Percentiles rank a stretch among this genome's conserved stretches.
phyloP scores from a whole-genome alignment of 2,888 invertebrate genomes.

The Melanostoma scalare region DNA sequence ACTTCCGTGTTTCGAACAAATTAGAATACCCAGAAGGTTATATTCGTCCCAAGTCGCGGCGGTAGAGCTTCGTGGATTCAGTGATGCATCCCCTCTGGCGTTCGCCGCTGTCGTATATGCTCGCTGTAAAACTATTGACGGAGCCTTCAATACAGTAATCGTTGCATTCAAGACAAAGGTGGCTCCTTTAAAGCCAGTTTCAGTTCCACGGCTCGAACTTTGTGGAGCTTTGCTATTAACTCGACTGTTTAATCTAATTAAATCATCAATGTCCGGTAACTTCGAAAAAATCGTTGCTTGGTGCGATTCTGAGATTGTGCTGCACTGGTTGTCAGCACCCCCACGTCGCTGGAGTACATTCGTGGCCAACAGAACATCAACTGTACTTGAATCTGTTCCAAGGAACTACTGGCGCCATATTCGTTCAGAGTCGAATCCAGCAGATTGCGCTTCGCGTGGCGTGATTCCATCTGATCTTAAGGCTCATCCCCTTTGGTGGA shows the following conservation, averaged over 20 bases:
- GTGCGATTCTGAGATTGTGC: background rate
- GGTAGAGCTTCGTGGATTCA: conserved; percentile 22
- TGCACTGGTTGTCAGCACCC: conserved; percentile 74
- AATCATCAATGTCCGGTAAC: conserved; percentile 4
- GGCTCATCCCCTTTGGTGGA: conserved; percentile 64
- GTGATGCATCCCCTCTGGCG: conserved; percentile 23
- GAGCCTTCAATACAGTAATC: background rate
- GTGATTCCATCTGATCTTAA: conserved; percentile 42
- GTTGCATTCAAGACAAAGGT: conserved; percentile 6
- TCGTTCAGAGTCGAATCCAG: conserved; percentile 59
- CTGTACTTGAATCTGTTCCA: conserved; percentile 55
- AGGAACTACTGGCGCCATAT: conserved; percentile 71
- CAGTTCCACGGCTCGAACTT: background rate
- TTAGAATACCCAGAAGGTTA: background rate
- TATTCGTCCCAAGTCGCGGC: background rate
- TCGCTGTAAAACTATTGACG: background rate
- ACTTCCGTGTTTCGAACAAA: conserved; percentile 7
- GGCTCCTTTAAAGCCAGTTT: background rate
- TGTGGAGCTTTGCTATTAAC: background rate
- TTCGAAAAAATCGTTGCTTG: too few relatives aligned
- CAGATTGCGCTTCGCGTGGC: conserved; percentile 72
- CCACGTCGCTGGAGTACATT: conserved; percentile 61
- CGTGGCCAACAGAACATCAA: conserved; percentile 62
- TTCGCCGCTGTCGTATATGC: conserved; percentile 43
- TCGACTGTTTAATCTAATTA: background rate